A percentile compares a stretch with the other conserved stretches of the same genome.
phyloP scores from a whole-genome alignment of 2,797 vertebrate species.

The Sebastes hubbsi region DNA sequence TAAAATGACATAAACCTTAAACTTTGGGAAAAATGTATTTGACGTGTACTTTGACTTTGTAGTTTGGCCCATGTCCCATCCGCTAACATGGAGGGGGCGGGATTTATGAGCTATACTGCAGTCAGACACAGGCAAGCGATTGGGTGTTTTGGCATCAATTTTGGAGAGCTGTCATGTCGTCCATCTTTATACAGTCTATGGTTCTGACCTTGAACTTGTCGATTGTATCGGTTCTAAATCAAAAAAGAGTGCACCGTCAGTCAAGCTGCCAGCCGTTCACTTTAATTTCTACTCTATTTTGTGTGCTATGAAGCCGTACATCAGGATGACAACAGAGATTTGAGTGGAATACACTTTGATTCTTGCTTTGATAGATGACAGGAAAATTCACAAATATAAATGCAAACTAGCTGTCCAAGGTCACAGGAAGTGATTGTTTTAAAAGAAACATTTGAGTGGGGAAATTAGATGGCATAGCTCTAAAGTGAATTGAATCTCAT shows the following conservation, averaged over 20 bases:
- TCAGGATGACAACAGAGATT: background rate
- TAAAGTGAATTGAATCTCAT: conserved; percentile 34
- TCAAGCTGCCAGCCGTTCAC: background rate
- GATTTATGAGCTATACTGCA: no score
- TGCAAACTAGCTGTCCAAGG: conserved; percentile 33
- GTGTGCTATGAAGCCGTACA: background rate
- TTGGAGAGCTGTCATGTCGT: no score
- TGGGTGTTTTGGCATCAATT: no score
- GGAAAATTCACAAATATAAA: conserved; percentile 32
- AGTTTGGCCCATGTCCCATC: no score
- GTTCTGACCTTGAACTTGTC: background rate
- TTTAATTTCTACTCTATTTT: background rate
- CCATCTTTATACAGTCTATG: no score
- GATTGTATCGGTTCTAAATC: background rate
- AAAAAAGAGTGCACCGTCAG: background rate
- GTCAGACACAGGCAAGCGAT: no score
- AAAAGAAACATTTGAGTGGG: conserved; percentile 34
- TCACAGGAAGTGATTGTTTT: conserved; percentile 28
- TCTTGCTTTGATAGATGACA: conserved; percentile 1
- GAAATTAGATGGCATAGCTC: conserved; percentile 30
- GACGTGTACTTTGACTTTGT: no score
- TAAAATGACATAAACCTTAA: no score
- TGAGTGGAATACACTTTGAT: conserved; percentile 1
- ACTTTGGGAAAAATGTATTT: no score
- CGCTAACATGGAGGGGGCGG: no score